A percentile compares a stretch with the other conserved stretches of the same genome.
phyloP scores from a whole-genome alignment of 1,140 invertebrate genomes.

The Eriosoma lanigerum region DNA sequence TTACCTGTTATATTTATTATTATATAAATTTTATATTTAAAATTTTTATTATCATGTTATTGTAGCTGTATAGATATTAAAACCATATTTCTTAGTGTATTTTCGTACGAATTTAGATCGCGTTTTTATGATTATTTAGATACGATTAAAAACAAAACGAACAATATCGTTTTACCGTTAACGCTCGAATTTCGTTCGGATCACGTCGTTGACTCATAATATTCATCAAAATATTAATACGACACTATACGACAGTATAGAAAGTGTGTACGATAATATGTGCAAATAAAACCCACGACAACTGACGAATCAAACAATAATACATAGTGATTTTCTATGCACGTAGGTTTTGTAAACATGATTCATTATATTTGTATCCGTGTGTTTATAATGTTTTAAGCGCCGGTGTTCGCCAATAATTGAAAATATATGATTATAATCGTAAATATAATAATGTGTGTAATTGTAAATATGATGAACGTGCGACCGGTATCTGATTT shows the following conservation, averaged over 20 bases:
- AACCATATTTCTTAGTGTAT: too few relatives aligned
- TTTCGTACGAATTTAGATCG: not conserved
- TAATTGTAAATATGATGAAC: too few relatives aligned
- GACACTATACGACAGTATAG: not conserved
- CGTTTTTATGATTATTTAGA: not conserved
- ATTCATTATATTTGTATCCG: not conserved
- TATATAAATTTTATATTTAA: too few relatives aligned
- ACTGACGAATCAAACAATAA: not conserved
- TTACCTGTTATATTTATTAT: too few relatives aligned
- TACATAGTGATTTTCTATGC: not conserved
- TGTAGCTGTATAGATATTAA: too few relatives aligned
- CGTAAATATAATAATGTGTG: too few relatives aligned
- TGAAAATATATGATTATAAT: too few relatives aligned
- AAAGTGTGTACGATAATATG: not conserved
- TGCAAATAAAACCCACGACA: slow-evolving; percentile 19
- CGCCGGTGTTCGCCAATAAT: too few relatives aligned
- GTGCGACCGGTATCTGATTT: too few relatives aligned
- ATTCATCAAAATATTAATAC: too few relatives aligned
- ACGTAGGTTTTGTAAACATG: slow-evolving; percentile 23
- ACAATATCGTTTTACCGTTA: slow-evolving; percentile 5
- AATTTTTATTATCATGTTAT: too few relatives aligned
- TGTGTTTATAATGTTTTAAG: too few relatives aligned
- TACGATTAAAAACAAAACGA: not conserved
- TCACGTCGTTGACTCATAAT: not conserved
- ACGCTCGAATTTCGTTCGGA: not conserved